Base-by-base conservation (phyloP, 1,140 invertebrate genomes). In the Euschistus heros region DNA sequence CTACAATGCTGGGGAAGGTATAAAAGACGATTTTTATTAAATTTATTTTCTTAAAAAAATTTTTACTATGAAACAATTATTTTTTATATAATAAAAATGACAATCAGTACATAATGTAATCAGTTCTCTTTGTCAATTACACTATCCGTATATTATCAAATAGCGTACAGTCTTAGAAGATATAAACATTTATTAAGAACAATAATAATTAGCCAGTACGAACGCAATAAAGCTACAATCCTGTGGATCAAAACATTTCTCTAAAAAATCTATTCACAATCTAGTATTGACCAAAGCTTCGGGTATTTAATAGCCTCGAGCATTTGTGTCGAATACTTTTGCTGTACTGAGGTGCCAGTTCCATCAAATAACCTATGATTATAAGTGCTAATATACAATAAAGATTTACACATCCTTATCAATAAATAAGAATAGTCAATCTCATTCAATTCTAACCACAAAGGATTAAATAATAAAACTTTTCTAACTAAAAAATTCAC, bases 291-390 rank as follows among this genome's bases (percentile, higher is more conserved):
- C 63, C 50, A 27, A 50, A 37, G 44, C 27, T 52, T 50, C 24
- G 24, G 55, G 30, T 57, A 54, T 57, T 57, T 37, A 57, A 65
- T 46, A 61, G 17, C 22, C 55, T n/a, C 30, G 17, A 61, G 37
- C 59, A 18, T 17, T 44, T n/a, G 33, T 13, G 59, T 10, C 30
- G 10, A 61, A 61, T 61, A 61, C 59, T 37, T 61, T 50, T 50
- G 24, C 65, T 66, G 65, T 66, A 66, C 65, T 66, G 60, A 66
- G 65, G 65, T 66, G 65, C 65, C 65, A 54, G 22, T 66, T 63
- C 61, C 42, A 27, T 44, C 18, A 22, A 44, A n/a, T 15, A 42
- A 42, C 10, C 26, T 26, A 17, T 22, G 17, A 37, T 33, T 14
- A 42, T 61, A 61, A 37, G 59, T 61, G 59, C 59, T 61, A 61